A percentile compares a stretch with the other conserved stretches of the same genome.
Conservation (phyloP, 2,113 vertebrate species). For the Atlantisia rogersi region DNA sequence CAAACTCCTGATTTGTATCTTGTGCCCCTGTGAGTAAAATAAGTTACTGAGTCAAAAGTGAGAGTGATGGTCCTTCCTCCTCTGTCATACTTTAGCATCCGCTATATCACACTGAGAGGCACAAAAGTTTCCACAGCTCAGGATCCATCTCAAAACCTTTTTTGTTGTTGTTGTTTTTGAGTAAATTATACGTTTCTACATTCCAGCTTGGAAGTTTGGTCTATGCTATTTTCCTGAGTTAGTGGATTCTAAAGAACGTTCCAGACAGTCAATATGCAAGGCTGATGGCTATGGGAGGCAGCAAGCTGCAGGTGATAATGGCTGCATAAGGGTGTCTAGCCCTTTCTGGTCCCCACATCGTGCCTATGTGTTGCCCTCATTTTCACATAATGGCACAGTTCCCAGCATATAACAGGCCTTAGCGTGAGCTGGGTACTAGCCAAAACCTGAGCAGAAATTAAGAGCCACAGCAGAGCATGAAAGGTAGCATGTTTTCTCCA, state of each 20-base stretch:
- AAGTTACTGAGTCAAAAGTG: background rate
- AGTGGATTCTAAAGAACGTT: background rate
- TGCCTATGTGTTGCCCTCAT: background rate
- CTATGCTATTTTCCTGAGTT: background rate
- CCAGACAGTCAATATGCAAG: background rate
- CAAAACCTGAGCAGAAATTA: background rate
- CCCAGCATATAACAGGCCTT: background rate
- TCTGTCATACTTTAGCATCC: rapidly evolving
- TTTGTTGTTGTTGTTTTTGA: background rate
- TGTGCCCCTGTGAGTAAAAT: background rate
- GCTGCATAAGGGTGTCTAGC: background rate
- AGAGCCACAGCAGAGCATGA: background rate
- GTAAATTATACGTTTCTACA: background rate
- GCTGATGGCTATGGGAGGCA: background rate
- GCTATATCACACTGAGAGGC: background rate
- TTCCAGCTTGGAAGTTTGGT: background rate
- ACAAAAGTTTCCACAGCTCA: background rate
- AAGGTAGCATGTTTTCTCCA: background rate
- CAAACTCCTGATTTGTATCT: background rate
- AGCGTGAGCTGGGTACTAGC: background rate
- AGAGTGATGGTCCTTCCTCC: background rate
- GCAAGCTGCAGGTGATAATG: background rate
- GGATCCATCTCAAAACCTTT: background rate
- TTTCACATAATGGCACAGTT: background rate
- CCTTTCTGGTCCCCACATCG: background rate